Base-by-base conservation (phyloP, 2,797 vertebrate genomes). In the Remorina albescens region DNA sequence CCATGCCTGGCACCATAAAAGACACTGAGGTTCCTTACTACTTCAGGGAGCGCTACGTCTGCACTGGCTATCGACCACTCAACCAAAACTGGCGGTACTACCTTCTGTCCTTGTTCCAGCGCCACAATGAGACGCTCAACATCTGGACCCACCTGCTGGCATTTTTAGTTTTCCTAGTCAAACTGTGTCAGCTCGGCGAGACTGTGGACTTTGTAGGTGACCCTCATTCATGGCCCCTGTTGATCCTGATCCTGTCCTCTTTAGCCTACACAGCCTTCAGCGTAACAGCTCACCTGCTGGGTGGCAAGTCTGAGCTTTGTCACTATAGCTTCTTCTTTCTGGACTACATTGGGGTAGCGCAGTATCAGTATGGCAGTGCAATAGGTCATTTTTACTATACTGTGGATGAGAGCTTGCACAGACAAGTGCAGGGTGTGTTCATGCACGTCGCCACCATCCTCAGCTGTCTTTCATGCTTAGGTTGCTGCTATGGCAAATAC, bases 121-220 rank as follows among this genome's bases (percentile, higher is more conserved):
- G 94, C 64, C 97, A 98, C 95, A 98, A 98, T 0, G 97, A 98
- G 81, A 96, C 96, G 0, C 30, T 98, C 85, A 98, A 97, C 0
- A 90, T 97, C 15, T 98, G 97, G 97, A 96, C 96, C 0, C 97
- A 98, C 79, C 92, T 98, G 82, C 87, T 95, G 73, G 95, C 96
- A 0, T 91, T 94, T 0, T 57, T 97, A 55, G 71, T 89, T 9
- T 76, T 98, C 47, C 87, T 96, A 66, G 76, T 94, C 21, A 92
- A 92, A 25, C 74, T 94, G 10, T 75, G 69, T 15, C 49, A 88
- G 36, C 89, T 98, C 1, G 61, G 88, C 0, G 89, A 92, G 86
- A 90, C 74, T 0, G 94, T 96, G 83, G 95, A 96, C 77, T 97
- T 97, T 26, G 32, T 56, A 0, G 71, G 85, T 0, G 97, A 98